Evolutionary conservation across 2,113 vertebrate genomes (phyloP).

Genomic region (Sinocyclocheilus rhinocerous): DNA sequence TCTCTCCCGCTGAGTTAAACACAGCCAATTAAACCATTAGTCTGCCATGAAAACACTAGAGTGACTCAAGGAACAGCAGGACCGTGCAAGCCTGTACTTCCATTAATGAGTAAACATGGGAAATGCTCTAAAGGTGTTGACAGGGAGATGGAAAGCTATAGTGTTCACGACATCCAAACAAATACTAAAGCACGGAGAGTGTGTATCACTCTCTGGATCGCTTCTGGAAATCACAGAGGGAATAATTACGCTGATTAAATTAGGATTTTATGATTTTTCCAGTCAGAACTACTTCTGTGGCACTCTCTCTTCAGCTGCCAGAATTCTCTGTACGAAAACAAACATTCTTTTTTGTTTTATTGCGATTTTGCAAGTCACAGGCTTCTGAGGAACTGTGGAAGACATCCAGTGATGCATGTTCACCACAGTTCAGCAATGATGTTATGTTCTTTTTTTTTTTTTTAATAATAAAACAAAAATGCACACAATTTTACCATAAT

Average conservation of each 20-base stretch:
- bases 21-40: conserved; percentile 33
- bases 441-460: neutral
- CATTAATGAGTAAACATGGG: conserved; percentile 30
- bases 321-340: neutral
- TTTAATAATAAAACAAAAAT: neutral
- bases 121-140: conserved; percentile 5
- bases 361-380: neutral
- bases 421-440: neutral
- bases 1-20: neutral
- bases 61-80: neutral
- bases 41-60: conserved; percentile 3
- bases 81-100: conserved; percentile 24
- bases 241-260: neutral
- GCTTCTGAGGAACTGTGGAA: neutral
- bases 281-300: neutral
- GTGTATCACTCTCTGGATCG: neutral
- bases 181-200: neutral
- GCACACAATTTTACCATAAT: neutral
- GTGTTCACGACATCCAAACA: neutral
- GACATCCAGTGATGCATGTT: neutral
- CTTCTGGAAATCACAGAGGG: neutral
- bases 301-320: neutral
- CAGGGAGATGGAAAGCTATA: conserved; percentile 8
- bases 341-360: neutral
- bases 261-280: conserved; percentile 7